Conservation (phyloP, 2,888 invertebrate species). For the Anorthoa munda region DNA sequence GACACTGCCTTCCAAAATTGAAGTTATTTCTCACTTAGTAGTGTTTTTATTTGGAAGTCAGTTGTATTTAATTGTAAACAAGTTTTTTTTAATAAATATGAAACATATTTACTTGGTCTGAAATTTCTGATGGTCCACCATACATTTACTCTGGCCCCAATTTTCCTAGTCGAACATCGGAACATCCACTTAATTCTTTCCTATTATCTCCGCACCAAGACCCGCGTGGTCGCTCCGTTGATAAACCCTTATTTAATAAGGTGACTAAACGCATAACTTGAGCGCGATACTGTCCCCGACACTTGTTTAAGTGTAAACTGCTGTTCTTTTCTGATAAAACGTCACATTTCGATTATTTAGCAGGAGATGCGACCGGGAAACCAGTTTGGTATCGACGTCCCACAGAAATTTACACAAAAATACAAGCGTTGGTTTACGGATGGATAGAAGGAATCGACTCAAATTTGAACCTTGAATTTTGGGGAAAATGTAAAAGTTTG, state of each 20-base stretch:
- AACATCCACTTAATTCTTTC: conserved; percentile 70
- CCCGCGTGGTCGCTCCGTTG: conserved; percentile 70
- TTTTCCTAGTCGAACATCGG: conserved; percentile 27
- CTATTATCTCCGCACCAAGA: conserved; percentile 45
- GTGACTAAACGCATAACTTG: conserved; percentile 86
- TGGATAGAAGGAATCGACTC: conserved; percentile 8
- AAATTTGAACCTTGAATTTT: conserved; percentile 52
- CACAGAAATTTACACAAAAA: conserved; percentile 72
- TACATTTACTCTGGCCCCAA: conserved; percentile 13
- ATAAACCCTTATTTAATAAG: conserved; percentile 88
- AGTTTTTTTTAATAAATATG: neutral
- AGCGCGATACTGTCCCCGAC: conserved; percentile 81
- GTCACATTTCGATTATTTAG: conserved; percentile 89
- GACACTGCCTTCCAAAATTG: too few species aligned
- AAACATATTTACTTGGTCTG: neutral
- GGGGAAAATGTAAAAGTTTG: neutral
- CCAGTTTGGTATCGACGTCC: conserved; percentile 75
- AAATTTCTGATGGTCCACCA: conserved; percentile 3
- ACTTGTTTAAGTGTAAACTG: conserved; percentile 90
- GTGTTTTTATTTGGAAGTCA: too few species aligned
- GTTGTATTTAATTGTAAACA: neutral
- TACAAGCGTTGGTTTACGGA: conserved; percentile 55
- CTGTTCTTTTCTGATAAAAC: conserved; percentile 88
- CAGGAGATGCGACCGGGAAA: conserved; percentile 73
- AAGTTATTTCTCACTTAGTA: too few species aligned